Percentiles rank a stretch among this genome's conserved stretches.
Conservation (phyloP, 1,140 invertebrate genomes). For the Tetramorium alpestre region DNA sequence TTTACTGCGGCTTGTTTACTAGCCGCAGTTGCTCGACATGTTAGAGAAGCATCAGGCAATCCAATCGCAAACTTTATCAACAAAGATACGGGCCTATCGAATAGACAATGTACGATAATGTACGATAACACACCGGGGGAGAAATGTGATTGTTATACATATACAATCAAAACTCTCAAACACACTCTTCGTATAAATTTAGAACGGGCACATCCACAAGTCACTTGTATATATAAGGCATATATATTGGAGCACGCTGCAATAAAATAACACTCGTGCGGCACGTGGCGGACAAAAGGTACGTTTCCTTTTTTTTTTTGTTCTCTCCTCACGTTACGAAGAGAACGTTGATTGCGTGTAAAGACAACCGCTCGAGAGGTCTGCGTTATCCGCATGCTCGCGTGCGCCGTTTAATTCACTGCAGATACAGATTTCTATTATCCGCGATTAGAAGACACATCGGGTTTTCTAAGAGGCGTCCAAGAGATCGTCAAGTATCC, state of each 20-base stretch:
- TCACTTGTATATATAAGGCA: not conserved
- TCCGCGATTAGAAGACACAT: slow-evolving; percentile 7
- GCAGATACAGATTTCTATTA: slow-evolving; percentile 43
- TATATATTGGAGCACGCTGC: not conserved
- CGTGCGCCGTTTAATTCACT: slow-evolving; percentile 32
- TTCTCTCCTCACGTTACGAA: not conserved
- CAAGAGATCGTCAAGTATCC: not conserved
- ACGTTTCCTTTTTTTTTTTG: slow-evolving; percentile 7
- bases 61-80: slow-evolving; percentile 8
- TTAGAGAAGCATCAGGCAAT: not conserved
- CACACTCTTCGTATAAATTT: not conserved
- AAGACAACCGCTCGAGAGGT: not conserved
- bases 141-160: not conserved
- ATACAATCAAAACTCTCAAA: not conserved
- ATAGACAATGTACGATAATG: not conserved
- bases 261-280: slow-evolving; percentile 20
- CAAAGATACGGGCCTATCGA: slow-evolving; percentile 10
- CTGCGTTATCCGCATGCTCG: slow-evolving; percentile 25
- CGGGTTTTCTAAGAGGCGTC: not conserved
- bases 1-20: not conserved
- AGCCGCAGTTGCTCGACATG: not conserved
- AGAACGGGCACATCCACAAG: not conserved
- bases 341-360: not conserved
- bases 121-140: not conserved
- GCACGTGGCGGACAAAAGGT: slow-evolving; percentile 33